phyloP scores from a whole-genome alignment of 2,888 invertebrate species.

The Tenthredo amoena region DNA sequence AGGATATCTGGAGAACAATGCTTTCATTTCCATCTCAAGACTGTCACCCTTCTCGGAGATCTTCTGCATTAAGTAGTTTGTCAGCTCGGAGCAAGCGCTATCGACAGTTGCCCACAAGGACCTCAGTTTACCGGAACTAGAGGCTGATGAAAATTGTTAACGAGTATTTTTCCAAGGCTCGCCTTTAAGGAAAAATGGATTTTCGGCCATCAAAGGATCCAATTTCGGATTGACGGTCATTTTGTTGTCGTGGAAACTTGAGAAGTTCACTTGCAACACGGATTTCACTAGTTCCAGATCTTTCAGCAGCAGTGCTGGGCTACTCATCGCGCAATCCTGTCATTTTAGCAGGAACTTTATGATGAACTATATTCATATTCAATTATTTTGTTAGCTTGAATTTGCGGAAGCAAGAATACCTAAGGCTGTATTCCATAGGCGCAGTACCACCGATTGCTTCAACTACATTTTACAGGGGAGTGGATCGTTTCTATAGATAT shows the following conservation, averaged over 20 bases:
- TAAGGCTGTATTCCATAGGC: too few relatives aligned
- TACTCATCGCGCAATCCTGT: conserved; percentile 49
- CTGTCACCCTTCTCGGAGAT: conserved; percentile 23
- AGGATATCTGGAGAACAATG: conserved; percentile 63
- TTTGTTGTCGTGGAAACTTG: conserved; percentile 64
- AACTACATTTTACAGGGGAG: too few relatives aligned
- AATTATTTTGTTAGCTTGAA: too few relatives aligned
- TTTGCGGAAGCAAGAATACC: too few relatives aligned
- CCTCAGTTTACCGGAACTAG: conserved; percentile 62
- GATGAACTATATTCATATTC: too few relatives aligned
- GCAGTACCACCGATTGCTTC: too few relatives aligned
- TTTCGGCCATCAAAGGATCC: conserved; percentile 65
- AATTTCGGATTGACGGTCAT: conserved; percentile 51
- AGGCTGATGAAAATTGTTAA: conserved; percentile 58
- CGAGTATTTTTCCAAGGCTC: conserved; percentile 64
- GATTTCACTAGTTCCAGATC: conserved; percentile 68
- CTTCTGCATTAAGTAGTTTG: conserved; percentile 55
- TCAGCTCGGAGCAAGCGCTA: conserved; percentile 62
- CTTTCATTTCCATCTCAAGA: conserved; percentile 68
- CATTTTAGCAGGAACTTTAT: too few relatives aligned
- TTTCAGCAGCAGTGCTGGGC: conserved; percentile 62
- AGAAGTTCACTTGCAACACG: conserved; percentile 66
- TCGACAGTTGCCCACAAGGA: conserved; percentile 63
- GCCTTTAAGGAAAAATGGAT: conserved; percentile 68
- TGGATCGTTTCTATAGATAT: too few relatives aligned